Evolutionary conservation across 2,797 vertebrate genomes (phyloP).

Genomic region (Clarias laeviceps): DNA sequence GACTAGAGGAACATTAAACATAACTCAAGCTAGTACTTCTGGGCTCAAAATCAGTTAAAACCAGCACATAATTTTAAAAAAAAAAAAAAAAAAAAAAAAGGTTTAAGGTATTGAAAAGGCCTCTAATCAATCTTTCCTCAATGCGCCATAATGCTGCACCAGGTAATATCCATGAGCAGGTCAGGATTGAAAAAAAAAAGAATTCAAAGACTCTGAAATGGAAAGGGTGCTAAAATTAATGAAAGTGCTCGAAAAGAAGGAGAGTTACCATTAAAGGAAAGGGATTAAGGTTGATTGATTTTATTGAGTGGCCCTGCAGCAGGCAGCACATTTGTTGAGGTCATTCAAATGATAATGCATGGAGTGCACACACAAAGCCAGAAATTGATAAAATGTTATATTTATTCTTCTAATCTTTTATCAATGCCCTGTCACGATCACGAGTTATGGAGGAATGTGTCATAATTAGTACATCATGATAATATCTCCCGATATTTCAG

Average conservation of each 20-base stretch:
- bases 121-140: neutral
- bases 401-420: constrained; percentile 62
- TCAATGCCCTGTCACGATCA: constrained; percentile 63
- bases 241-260: constrained; percentile 17
- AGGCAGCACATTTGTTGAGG: constrained; percentile 60
- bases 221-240: constrained; percentile 6
- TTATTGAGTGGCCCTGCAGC: constrained; percentile 50
- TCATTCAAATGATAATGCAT: constrained; percentile 59
- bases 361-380: constrained; percentile 27
- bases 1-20: neutral
- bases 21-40: neutral
- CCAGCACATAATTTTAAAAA: neutral
- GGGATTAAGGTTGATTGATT: constrained; percentile 38
- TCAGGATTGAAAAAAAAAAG: neutral
- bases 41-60: neutral
- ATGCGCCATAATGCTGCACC: neutral
- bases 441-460: constrained; percentile 54
- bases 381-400: constrained; percentile 48
- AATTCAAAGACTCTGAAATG: constrained; percentile 12
- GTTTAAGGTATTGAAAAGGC: neutral
- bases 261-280: constrained; percentile 32
- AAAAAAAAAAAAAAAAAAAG: neutral
- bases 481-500: constrained; percentile 30
- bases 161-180: neutral
- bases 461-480: constrained; percentile 61